Evolutionary conservation across 2,797 vertebrate species (phyloP).

Genomic region (Enteromius viviparus): DNA sequence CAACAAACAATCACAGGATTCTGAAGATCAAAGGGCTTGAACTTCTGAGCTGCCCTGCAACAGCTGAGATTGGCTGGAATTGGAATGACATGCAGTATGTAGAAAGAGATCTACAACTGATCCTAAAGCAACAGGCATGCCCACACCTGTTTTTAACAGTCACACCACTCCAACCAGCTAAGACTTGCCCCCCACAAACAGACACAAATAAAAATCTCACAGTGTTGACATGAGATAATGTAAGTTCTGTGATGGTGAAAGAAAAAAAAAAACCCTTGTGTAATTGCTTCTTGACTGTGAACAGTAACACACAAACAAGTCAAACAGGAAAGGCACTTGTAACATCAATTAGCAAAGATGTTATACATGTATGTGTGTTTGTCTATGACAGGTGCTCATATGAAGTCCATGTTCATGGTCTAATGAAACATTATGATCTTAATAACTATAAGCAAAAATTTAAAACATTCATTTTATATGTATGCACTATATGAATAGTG

Average conservation of each 20-base stretch:
- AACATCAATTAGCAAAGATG: not conserved
- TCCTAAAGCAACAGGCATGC: slow-evolving; percentile 55
- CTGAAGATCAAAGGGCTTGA: slow-evolving; percentile 28
- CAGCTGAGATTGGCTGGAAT: slow-evolving; percentile 63
- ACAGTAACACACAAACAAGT: slow-evolving; percentile 27
- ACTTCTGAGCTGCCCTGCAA: slow-evolving; percentile 35
- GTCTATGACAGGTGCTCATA: not conserved
- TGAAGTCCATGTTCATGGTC: slow-evolving; percentile 1
- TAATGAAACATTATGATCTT: not conserved
- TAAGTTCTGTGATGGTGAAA: slow-evolving; percentile 15
- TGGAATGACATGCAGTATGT: slow-evolving; percentile 45
- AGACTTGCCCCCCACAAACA: slow-evolving; percentile 52
- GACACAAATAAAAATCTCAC: slow-evolving; percentile 53
- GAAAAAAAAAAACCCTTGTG: slow-evolving; percentile 26
- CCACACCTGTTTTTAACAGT: slow-evolving; percentile 58
- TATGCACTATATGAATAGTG: not conserved
- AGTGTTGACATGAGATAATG: slow-evolving; percentile 36
- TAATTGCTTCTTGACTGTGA: slow-evolving; percentile 25
- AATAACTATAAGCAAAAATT: not conserved
- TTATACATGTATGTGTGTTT: not conserved
- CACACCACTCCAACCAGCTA: slow-evolving; percentile 57
- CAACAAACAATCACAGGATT: slow-evolving; percentile 41
- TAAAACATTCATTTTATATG: not conserved
- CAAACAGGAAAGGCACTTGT: slow-evolving; percentile 21
- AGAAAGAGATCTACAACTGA: slow-evolving; percentile 53